phyloP scores from a whole-genome alignment of 2,888 invertebrate species.

The Volucella bombylans region DNA sequence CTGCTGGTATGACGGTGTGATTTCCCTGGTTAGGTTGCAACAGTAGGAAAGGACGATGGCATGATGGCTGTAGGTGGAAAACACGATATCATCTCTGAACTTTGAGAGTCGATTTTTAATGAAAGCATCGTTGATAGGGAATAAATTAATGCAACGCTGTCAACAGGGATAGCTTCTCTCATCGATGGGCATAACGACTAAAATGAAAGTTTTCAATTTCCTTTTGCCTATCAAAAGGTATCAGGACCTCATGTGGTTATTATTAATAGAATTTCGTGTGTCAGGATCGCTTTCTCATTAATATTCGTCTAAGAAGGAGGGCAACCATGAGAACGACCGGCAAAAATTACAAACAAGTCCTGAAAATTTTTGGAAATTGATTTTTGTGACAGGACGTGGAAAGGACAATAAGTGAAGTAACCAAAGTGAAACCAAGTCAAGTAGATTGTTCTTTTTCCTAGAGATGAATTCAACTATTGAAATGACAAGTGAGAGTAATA shows the following conservation, averaged over 20 bases:
- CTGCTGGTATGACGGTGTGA: background rate
- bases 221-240: conserved; percentile 37
- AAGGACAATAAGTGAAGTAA: too few species aligned
- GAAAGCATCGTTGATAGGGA: conserved; percentile 39
- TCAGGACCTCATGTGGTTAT: background rate
- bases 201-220: conserved; percentile 39
- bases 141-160: conserved; percentile 58
- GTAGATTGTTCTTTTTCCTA: too few species aligned
- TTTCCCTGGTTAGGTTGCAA: conserved; percentile 8
- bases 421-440: too few species aligned
- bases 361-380: too few species aligned
- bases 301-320: conserved; percentile 1
- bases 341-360: too few species aligned
- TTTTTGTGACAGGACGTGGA: too few species aligned
- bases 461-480: too few species aligned
- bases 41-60: background rate
- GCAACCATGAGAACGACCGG: conserved; percentile 3
- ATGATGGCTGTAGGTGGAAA: background rate
- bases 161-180: background rate
- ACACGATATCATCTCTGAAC: conserved; percentile 8
- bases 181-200: conserved; percentile 22
- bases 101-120: conserved; percentile 37
- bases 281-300: conserved; percentile 28
- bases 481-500: too few species aligned
- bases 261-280: conserved; percentile 47